Conservation (phyloP, 2,888 invertebrate species). For the Lymantria monacha region DNA sequence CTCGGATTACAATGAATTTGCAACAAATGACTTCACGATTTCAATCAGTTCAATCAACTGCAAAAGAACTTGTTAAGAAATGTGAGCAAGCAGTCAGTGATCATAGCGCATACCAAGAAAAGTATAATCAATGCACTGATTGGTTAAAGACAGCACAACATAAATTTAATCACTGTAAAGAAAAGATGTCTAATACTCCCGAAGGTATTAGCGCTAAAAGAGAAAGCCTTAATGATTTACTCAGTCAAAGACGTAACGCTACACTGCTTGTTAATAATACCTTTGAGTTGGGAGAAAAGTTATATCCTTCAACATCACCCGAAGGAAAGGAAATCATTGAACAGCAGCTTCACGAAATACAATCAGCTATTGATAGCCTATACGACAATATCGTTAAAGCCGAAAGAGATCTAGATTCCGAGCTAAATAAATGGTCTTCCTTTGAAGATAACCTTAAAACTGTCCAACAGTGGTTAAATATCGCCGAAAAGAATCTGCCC, state of each 20-base stretch:
- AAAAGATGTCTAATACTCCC: conserved; percentile 84
- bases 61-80: conserved; percentile 94
- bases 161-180: conserved; percentile 86
- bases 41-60: conserved; percentile 93
- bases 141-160: conserved; percentile 90
- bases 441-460: conserved; percentile 93
- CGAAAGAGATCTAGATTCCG: conserved; percentile 91
- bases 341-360: conserved; percentile 91
- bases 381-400: conserved; percentile 90
- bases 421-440: conserved; percentile 93
- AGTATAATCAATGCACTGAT: conserved; percentile 91
- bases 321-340: conserved; percentile 94
- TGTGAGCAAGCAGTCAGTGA: conserved; percentile 94
- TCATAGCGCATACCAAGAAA: conserved; percentile 90
- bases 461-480: conserved; percentile 90
- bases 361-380: conserved; percentile 90
- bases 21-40: conserved; percentile 95
- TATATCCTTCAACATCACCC: conserved; percentile 91
- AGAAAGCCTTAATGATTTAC: conserved; percentile 86
- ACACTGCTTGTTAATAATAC: conserved; percentile 90
- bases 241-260: conserved; percentile 89
- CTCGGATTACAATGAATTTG: conserved; percentile 92
- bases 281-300: conserved; percentile 93
- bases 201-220: conserved; percentile 87
- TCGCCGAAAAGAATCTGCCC: conserved; percentile 88